Base-by-base conservation (phyloP, 2,888 invertebrate species). In the Malthinus seriepunctatus region DNA sequence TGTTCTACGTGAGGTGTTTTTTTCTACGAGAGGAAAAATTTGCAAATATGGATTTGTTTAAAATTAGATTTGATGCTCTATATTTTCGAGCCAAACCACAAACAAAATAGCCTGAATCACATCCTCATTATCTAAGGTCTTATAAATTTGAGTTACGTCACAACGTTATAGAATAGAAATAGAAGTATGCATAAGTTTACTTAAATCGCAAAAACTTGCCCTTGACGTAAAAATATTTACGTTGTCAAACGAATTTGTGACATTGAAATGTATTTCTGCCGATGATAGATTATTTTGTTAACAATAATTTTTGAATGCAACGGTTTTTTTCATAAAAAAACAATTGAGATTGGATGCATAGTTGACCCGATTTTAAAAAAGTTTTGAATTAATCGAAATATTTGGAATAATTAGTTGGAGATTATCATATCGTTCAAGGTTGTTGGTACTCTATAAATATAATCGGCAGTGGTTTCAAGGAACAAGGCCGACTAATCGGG, bases 401-500 rank as follows among this genome's bases (percentile, higher is more conserved):
- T 42, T 15, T 32, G 32, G 54, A 59, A 54, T 59, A 59, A 33
- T 9, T 15, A 54, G 53, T 51, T 51, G 32, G 54, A 56, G 50
- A 48, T 42, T 56, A 55, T 53, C 53, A 44, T 53, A 45, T 53
- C 42, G 50, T 51, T 56, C 60, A 61, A 61, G 61, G 61, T 56
- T 51, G 50, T 51, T 54, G 46, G n/a, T n/a, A n/a, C n/a, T n/a
- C 57, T 51, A 51, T 60, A 23, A 23, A 57, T 56, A 51, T 57
- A 61, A 61, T 61, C 61, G 39, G 32, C 47, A 42, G 53, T 39
- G 54, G 61, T 61, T 56, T 57, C 61, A 61, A 54, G 57, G 57
- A 61, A 61, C 57, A 61, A 61, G 61, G 61, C 52, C 61, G 54
- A 47, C 52, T 54, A 54, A 61, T 61, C 56, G 56, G 53, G 53